Percentiles rank a stretch among this genome's conserved stretches.
Conservation (phyloP, 1,140 invertebrate genomes). For the Euglossa dilemma region DNA sequence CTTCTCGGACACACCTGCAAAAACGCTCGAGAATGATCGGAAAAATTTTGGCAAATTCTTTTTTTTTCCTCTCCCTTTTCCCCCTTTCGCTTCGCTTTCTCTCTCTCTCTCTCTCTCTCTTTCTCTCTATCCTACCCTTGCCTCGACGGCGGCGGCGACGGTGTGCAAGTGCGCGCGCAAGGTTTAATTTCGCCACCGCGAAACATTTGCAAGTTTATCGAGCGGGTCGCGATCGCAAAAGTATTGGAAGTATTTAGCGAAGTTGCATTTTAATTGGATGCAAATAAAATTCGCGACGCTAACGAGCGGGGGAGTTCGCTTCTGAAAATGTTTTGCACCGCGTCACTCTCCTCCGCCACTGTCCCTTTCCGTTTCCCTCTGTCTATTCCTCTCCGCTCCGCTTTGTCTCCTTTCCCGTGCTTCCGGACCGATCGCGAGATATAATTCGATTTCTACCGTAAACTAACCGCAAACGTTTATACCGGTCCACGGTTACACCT, state of each 20-base stretch:
- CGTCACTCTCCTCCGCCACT: background rate
- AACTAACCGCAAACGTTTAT: constrained; percentile 21
- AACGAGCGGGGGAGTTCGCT: constrained; percentile 17
- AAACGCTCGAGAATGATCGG: background rate
- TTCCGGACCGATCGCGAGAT: background rate
- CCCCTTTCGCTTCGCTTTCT: background rate
- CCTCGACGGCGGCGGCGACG: background rate
- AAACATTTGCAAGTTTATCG: constrained; percentile 31
- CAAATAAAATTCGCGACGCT: constrained; percentile 34
- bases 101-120: no score
- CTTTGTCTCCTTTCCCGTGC: background rate
- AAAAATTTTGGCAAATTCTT: background rate
- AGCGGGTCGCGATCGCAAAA: background rate
- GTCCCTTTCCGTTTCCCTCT: background rate
- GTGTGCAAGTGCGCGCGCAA: background rate
- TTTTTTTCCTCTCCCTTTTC: background rate
- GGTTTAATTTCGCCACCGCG: background rate
- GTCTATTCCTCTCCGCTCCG: background rate
- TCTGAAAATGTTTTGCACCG: constrained; percentile 25
- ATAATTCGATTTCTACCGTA: constrained; percentile 4
- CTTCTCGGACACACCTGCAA: background rate
- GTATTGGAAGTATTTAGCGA: constrained; percentile 41
- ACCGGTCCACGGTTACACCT: background rate
- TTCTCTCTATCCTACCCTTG: no score
- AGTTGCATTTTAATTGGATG: constrained; percentile 49